phyloP scores from a whole-genome alignment of 2,888 invertebrate species.

The Lomographa bimaculata region DNA sequence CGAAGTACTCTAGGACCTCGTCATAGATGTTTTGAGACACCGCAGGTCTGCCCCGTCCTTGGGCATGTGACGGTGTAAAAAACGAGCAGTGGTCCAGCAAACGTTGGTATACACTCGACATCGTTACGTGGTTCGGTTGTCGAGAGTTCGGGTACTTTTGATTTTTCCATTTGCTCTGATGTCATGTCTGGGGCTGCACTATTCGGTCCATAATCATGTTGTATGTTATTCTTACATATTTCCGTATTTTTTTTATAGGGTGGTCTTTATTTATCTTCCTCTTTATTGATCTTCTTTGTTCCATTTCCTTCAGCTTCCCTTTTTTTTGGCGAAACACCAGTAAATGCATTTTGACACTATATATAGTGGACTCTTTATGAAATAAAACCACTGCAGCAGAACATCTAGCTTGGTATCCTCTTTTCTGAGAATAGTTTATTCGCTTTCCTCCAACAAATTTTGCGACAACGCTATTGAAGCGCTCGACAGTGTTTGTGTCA shows the following conservation, averaged over 20 bases:
- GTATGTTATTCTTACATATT: constrained; percentile 4
- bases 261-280: constrained; percentile 22
- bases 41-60: neutral
- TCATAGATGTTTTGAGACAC: neutral
- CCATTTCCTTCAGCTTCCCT: constrained; percentile 22
- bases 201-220: constrained; percentile 29
- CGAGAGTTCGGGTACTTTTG: constrained; percentile 18
- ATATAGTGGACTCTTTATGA: constrained; percentile 30
- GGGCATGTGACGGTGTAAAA: neutral
- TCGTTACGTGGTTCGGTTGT: too few relatives aligned
- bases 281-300: constrained; percentile 23
- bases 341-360: constrained; percentile 25
- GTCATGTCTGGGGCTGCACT: constrained; percentile 28
- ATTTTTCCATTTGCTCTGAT: constrained; percentile 11
- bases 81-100: neutral
- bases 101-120: too few relatives aligned
- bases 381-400: constrained; percentile 43
- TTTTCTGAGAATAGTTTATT: constrained; percentile 39
- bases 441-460: constrained; percentile 49
- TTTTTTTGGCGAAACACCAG: neutral
- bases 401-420: constrained; percentile 44
- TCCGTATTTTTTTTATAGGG: constrained; percentile 22
- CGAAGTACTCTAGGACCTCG: neutral
- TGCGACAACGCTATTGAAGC: constrained; percentile 40
- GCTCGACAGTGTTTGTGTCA: constrained; percentile 41